Conservation (phyloP, 2,797 vertebrate species). For the Oceanodroma leucorhoa region DNA sequence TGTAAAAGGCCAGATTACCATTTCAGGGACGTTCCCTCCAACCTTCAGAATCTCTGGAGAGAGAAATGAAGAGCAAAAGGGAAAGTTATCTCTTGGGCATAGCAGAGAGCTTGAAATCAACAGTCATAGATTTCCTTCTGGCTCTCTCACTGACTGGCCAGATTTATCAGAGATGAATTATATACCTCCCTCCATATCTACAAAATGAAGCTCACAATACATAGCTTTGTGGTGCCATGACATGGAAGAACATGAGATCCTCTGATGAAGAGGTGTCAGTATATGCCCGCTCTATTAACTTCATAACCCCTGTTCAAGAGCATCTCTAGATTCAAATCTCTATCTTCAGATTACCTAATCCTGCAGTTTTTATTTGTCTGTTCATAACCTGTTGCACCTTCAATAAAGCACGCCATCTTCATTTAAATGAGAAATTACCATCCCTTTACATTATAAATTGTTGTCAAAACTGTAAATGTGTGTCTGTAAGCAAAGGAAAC, state of each 20-base stretch:
- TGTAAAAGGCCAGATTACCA: neutral
- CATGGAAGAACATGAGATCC: neutral
- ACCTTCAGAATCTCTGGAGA: conserved; percentile 23
- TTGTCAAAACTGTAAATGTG: neutral
- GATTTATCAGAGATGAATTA: neutral
- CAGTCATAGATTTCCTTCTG: neutral
- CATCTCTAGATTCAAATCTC: neutral
- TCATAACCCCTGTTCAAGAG: neutral
- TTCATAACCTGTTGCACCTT: neutral
- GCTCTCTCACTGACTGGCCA: neutral
- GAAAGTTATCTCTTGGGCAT: conserved; percentile 24
- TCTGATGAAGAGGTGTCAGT: neutral
- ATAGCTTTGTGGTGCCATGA: neutral
- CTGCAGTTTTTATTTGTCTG: neutral
- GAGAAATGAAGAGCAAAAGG: conserved; percentile 47
- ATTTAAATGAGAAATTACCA: neutral
- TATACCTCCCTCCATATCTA: neutral
- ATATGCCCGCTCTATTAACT: neutral
- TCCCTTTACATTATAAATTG: neutral
- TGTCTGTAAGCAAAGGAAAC: neutral
- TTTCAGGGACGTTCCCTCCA: neutral
- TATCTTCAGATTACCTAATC: neutral
- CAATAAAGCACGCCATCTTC: neutral
- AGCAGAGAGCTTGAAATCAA: conserved; percentile 21
- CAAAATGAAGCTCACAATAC: neutral